A percentile compares a stretch with the other conserved stretches of the same genome.
These are phyloP conservation scores for Camelus bactrianus DNA, from an alignment of 2,113 vertebrate genomes.

Conservation along the genomic window DNA sequence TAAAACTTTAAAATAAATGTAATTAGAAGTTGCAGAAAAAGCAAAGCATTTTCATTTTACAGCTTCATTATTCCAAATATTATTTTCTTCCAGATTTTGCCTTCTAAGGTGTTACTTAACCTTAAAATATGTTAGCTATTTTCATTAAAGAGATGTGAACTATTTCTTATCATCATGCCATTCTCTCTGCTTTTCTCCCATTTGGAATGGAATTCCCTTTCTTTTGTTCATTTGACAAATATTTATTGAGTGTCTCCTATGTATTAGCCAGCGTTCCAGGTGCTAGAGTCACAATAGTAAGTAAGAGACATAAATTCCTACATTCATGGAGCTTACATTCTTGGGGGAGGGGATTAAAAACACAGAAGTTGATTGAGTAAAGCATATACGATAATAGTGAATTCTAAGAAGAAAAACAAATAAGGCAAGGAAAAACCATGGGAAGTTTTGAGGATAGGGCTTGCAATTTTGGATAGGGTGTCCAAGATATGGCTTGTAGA, in stretches of 20 bases:
- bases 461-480: background rate
- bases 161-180: background rate
- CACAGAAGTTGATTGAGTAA: background rate
- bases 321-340: background rate
- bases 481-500: background rate
- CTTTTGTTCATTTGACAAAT: background rate
- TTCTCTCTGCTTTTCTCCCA: background rate
- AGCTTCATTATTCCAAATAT: background rate
- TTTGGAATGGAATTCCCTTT: background rate
- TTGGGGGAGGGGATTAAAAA: background rate
- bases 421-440: background rate
- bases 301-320: background rate
- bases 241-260: background rate
- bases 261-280: background rate
- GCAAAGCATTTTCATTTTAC: background rate
- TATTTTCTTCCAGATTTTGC: constrained; percentile 47
- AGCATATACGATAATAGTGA: background rate
- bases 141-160: background rate
- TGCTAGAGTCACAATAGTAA: background rate
- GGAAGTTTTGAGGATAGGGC: background rate
- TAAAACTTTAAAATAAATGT: constrained; percentile 49
- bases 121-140: constrained; percentile 18
- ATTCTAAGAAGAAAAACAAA: background rate
- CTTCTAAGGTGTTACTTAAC: background rate
- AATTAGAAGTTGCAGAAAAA: constrained; percentile 51